Conservation (phyloP, 2,888 invertebrate genomes). For the Ichneumoninae sp. region DNA sequence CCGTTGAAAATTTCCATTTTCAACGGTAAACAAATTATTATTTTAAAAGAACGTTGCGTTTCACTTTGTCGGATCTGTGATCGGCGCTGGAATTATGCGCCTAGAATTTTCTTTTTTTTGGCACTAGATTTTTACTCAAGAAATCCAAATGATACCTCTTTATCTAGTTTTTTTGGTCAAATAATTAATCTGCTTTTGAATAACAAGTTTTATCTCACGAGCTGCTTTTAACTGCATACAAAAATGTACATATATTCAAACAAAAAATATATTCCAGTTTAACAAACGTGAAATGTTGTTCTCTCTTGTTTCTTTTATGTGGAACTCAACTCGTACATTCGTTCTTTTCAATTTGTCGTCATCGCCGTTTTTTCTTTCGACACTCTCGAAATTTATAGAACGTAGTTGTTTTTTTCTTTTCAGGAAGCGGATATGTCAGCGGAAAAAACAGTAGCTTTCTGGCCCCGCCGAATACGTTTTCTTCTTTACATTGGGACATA, state of each 20-base stretch:
- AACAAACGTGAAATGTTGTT: not conserved
- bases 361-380: not conserved
- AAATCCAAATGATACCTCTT: too few species aligned
- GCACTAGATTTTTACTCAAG: too few species aligned
- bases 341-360: not conserved
- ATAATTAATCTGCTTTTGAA: not conserved
- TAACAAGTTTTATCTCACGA: not conserved
- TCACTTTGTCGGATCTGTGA: too few species aligned
- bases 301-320: not conserved
- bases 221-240: not conserved
- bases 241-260: not conserved
- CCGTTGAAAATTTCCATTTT: too few species aligned
- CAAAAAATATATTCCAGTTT: not conserved
- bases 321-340: not conserved
- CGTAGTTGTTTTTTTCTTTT: not conserved
- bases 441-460: not conserved
- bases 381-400: not conserved
- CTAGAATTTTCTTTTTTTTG: too few species aligned
- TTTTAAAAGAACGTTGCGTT: too few species aligned
- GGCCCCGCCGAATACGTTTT: not conserved
- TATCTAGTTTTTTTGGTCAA: not conserved
- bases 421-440: not conserved
- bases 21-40: too few species aligned
- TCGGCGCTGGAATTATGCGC: too few species aligned
- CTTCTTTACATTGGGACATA: slow-evolving; percentile 26